These are phyloP conservation scores for Isoperla grammatica DNA, from an alignment of 2,888 invertebrate species.

Conservation along the genomic window DNA sequence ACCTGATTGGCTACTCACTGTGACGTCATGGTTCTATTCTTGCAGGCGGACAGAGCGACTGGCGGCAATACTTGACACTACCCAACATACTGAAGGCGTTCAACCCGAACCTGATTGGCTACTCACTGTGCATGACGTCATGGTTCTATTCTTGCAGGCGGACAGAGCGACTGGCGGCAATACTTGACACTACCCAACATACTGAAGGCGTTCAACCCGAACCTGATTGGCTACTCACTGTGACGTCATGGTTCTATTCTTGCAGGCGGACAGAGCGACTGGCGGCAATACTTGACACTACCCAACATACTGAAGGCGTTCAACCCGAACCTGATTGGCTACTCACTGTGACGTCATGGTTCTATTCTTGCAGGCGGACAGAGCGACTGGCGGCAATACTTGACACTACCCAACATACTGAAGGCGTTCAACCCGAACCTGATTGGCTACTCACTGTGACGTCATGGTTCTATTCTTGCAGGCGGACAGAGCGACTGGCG, in stretches of 20 bases:
- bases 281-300: constrained; percentile 63
- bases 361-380: constrained; percentile 44
- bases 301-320: constrained; percentile 70
- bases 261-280: constrained; percentile 62
- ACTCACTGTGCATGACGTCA: constrained; percentile 67
- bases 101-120: constrained; percentile 63
- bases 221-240: constrained; percentile 62
- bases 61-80: constrained; percentile 63
- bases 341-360: constrained; percentile 62
- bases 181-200: constrained; percentile 68
- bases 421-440: constrained; percentile 60
- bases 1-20: constrained; percentile 55
- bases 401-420: constrained; percentile 56
- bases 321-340: constrained; percentile 63
- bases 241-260: constrained; percentile 53
- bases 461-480: too few species aligned
- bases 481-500: constrained; percentile 52
- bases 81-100: constrained; percentile 70
- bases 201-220: constrained; percentile 65
- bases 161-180: constrained; percentile 62
- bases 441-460: constrained; percentile 53
- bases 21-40: too few species aligned
- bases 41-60: constrained; percentile 62
- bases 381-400: constrained; percentile 48
- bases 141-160: constrained; percentile 51